Conservation (phyloP, 2,888 invertebrate genomes). For the Lymantria dispar region DNA sequence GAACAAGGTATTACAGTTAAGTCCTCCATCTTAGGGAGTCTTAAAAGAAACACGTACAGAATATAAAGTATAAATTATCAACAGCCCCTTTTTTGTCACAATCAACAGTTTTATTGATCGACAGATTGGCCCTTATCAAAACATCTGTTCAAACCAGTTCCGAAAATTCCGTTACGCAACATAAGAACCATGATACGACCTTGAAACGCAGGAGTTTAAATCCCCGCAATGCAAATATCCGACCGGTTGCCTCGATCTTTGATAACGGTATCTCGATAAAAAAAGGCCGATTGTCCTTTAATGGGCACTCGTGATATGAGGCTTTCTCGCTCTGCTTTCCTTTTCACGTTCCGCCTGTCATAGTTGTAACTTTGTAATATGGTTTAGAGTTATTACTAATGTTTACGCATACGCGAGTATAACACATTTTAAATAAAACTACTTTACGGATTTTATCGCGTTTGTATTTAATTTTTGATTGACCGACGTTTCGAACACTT, state of each 20-base stretch:
- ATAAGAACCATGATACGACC: constrained; percentile 21
- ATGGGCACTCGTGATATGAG: constrained; percentile 24
- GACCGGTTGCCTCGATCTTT: constrained; percentile 16
- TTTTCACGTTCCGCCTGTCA: constrained; percentile 23
- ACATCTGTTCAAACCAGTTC: constrained; percentile 20
- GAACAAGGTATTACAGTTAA: no score
- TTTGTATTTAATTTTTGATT: no score
- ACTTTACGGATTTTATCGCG: no score
- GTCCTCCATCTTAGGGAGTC: neutral
- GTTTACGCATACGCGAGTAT: no score
- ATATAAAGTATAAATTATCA: neutral
- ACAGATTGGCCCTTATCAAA: constrained; percentile 7
- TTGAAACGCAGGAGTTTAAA: constrained; percentile 23
- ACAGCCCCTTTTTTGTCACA: constrained; percentile 6
- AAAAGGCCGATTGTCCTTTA: constrained; percentile 43
- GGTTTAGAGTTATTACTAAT: no score
- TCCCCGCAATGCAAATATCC: constrained; percentile 22
- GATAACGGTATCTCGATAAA: constrained; percentile 35
- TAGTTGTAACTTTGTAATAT: no score
- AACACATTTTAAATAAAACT: no score
- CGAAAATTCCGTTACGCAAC: constrained; percentile 23
- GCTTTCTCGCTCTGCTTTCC: constrained; percentile 36
- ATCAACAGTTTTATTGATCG: constrained; percentile 1
- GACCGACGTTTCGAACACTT: no score
- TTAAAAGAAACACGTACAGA: neutral